Evolutionary conservation across 2,888 invertebrate genomes (phyloP).

Genomic region (Amphipoea lucens): DNA sequence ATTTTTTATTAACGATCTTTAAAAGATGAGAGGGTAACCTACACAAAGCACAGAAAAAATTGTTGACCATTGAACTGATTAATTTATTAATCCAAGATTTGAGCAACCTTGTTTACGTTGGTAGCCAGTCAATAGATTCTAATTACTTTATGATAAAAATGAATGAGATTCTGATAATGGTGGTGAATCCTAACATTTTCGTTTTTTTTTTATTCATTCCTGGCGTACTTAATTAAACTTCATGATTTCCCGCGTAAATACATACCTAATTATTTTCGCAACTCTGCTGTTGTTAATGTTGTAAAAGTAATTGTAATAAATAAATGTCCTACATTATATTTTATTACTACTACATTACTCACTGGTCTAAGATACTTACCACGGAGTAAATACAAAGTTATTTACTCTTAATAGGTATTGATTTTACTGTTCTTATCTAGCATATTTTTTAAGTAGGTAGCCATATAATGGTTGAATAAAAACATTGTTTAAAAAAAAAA

Average conservation of each 20-base stretch:
- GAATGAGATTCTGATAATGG: background rate
- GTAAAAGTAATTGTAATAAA: background rate
- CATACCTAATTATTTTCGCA: background rate
- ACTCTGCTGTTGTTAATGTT: background rate
- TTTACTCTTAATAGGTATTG: background rate
- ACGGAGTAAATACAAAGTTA: too few relatives aligned
- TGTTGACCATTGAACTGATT: background rate
- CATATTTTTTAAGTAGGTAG: background rate
- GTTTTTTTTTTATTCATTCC: background rate
- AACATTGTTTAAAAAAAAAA: background rate
- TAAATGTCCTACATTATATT: background rate
- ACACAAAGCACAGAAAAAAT: background rate
- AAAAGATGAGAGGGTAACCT: background rate
- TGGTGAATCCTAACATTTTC: background rate
- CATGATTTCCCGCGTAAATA: constrained; percentile 11
- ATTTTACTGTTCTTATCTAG: background rate
- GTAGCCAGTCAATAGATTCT: background rate
- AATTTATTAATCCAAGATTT: background rate
- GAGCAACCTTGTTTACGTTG: background rate
- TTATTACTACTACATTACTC: background rate
- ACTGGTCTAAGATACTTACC: background rate
- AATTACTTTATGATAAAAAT: background rate
- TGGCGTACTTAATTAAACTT: background rate
- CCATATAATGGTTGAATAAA: too few relatives aligned
- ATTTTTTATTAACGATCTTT: background rate